Evolutionary conservation across 2,797 vertebrate species (phyloP).

Genomic region (Phalloptychus januarius): DNA sequence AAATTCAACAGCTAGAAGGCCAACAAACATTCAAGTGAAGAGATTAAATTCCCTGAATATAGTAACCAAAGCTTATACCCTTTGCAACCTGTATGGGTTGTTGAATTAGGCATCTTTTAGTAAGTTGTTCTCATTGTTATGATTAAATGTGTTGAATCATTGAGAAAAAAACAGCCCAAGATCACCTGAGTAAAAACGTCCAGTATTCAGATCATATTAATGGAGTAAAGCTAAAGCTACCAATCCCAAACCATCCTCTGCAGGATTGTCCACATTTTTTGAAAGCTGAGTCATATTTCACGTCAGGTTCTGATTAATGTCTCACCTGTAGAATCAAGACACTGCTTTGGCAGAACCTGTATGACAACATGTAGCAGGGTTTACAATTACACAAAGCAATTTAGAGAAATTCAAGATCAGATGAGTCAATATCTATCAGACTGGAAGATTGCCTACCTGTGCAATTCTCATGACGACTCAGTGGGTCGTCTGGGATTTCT

Average conservation of each 20-base stretch:
- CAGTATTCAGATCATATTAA: background rate
- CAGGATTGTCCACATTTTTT: background rate
- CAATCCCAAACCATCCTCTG: no score
- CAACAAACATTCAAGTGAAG: background rate
- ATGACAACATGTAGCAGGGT: background rate
- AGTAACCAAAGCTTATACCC: background rate
- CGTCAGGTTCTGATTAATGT: background rate
- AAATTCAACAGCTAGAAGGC: background rate
- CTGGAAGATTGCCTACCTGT: no score
- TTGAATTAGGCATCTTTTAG: background rate
- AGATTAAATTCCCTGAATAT: background rate
- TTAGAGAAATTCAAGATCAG: no score
- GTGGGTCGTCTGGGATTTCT: no score
- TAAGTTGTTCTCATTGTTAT: background rate
- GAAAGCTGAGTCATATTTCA: background rate
- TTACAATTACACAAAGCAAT: background rate
- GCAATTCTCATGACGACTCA: no score
- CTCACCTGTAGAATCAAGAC: background rate
- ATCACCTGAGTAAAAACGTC: background rate
- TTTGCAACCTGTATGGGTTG: background rate
- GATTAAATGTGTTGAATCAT: background rate
- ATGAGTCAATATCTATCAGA: no score
- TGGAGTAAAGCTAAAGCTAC: background rate
- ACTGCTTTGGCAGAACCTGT: background rate
- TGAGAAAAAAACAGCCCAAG: background rate